Evolutionary conservation across 1,140 invertebrate genomes (phyloP).

Genomic region (Caenorhabditis briggsae): DNA sequence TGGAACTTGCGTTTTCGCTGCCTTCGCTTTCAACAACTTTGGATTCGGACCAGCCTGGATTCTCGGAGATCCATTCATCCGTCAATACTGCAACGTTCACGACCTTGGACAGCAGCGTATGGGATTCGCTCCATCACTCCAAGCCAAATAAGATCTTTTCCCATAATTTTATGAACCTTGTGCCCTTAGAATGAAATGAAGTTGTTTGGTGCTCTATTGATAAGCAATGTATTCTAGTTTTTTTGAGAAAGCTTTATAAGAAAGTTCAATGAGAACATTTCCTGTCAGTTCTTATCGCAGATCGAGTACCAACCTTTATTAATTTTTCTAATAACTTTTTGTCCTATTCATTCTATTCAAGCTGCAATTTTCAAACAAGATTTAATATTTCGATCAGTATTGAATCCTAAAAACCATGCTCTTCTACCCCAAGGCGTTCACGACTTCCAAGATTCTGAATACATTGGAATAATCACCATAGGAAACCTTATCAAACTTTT

Average conservation of each 20-base stretch:
- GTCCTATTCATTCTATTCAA: neutral
- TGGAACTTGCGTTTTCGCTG: constrained; percentile 62
- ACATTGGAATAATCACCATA: constrained; percentile 1
- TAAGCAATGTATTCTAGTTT: constrained; percentile 1
- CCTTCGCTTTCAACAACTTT: constrained; percentile 68
- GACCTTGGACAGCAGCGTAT: constrained; percentile 70
- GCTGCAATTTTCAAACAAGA: neutral
- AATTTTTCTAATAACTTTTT: neutral
- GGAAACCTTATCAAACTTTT: constrained; percentile 1
- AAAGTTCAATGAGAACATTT: constrained; percentile 27
- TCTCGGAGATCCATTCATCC: constrained; percentile 73
- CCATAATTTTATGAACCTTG: neutral
- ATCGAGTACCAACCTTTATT: neutral
- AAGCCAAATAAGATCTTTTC: neutral
- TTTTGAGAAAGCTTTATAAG: neutral
- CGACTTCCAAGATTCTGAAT: neutral
- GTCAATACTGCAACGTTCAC: constrained; percentile 70
- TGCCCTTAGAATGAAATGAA: neutral
- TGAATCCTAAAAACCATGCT: neutral
- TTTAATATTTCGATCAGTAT: neutral
- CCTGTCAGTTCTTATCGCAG: neutral
- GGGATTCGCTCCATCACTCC: constrained; percentile 68
- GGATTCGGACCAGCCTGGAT: constrained; percentile 71
- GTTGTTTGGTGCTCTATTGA: constrained; percentile 5
- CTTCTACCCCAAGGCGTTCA: neutral